A percentile compares a stretch with the other conserved stretches of the same genome.
Evolutionary conservation across 2,113 vertebrate genomes (phyloP).

Genomic region (Mirza zaza): DNA sequence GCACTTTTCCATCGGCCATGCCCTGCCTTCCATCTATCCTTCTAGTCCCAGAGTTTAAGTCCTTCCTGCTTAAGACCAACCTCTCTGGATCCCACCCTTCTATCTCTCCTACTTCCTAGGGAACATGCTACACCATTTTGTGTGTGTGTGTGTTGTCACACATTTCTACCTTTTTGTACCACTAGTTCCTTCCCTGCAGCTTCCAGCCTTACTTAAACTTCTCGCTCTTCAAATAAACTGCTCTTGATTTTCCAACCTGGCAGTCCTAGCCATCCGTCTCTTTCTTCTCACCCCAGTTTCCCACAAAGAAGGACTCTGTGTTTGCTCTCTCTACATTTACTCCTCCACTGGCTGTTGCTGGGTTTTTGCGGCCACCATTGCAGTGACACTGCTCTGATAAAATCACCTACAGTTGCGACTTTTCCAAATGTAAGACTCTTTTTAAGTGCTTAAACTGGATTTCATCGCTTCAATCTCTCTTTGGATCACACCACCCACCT

Average conservation of each 20-base stretch:
- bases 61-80: background rate
- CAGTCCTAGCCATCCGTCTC: background rate
- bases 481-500: background rate
- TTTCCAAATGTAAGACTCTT: background rate
- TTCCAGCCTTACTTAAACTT: background rate
- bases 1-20: rapidly evolving
- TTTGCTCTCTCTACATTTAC: background rate
- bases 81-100: background rate
- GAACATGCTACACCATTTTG: background rate
- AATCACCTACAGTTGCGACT: background rate
- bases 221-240: background rate
- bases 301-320: background rate
- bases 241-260: background rate
- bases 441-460: background rate
- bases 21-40: background rate
- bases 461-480: background rate
- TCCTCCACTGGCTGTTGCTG: background rate
- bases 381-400: background rate
- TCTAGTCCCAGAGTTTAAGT: background rate
- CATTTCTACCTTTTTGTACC: background rate
- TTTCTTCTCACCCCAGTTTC: background rate
- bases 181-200: background rate
- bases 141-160: background rate
- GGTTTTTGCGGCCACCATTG: background rate
- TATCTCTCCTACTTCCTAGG: background rate